These are phyloP conservation scores for Lepidochitona cinerea DNA, from an alignment of 2,888 invertebrate species.

Conservation along the genomic window DNA sequence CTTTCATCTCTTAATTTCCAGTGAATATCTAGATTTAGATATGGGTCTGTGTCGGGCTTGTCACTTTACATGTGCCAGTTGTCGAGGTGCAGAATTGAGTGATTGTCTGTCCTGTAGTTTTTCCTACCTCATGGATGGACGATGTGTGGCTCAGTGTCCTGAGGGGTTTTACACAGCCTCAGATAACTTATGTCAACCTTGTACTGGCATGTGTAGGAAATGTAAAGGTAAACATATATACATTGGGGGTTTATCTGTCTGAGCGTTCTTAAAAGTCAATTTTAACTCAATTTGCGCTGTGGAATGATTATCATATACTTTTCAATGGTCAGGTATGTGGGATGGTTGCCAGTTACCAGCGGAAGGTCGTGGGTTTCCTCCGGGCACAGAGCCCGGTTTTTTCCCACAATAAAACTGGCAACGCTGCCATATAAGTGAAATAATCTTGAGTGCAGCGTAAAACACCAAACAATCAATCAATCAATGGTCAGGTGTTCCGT, in stretches of 20 bases:
- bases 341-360: too few relatives aligned
- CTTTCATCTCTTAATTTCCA: background rate
- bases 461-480: too few relatives aligned
- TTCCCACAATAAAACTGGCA: too few relatives aligned
- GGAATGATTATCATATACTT: too few relatives aligned
- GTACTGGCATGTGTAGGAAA: background rate
- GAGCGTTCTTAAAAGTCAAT: background rate
- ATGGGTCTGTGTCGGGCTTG: background rate
- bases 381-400: too few relatives aligned
- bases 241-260: background rate
- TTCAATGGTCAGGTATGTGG: too few relatives aligned
- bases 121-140: background rate
- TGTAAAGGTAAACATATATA: background rate
- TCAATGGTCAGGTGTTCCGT: too few relatives aligned
- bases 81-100: background rate
- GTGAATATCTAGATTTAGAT: background rate
- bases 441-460: too few relatives aligned
- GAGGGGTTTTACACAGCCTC: background rate
- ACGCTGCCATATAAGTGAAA: too few relatives aligned
- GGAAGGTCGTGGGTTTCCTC: too few relatives aligned
- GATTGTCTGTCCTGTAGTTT: slow-evolving; percentile 9
- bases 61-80: background rate
- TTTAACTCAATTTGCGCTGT: too few relatives aligned
- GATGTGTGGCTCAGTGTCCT: background rate
- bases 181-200: background rate